Conservation (phyloP, 2,797 vertebrate genomes). For the Arremon brunneinucha region DNA sequence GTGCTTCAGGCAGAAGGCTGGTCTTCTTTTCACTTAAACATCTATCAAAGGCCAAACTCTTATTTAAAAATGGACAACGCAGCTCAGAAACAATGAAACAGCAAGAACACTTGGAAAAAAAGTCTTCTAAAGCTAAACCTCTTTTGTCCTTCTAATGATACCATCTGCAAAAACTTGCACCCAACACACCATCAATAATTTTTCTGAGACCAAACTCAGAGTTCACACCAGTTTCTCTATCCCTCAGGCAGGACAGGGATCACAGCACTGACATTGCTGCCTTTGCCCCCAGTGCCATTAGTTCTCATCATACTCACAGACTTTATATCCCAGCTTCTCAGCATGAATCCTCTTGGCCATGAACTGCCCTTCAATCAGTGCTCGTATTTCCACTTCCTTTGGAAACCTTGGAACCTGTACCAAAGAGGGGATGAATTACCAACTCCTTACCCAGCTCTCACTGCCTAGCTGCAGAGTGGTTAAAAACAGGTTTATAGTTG, state of each 20-base stretch:
- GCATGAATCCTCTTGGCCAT: slow-evolving; percentile 91
- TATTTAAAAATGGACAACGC: background rate
- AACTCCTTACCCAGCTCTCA: background rate
- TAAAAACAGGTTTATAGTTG: background rate
- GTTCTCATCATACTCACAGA: slow-evolving; percentile 78
- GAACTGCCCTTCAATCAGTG: slow-evolving; percentile 92
- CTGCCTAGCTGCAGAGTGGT: background rate
- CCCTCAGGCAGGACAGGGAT: background rate
- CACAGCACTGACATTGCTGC: background rate
- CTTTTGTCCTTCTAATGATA: background rate
- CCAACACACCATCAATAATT: background rate
- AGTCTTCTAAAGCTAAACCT: background rate
- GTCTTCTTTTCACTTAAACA: background rate
- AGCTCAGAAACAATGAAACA: background rate
- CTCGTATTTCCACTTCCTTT: slow-evolving; percentile 84
- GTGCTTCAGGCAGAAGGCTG: background rate
- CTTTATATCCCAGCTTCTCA: slow-evolving; percentile 87
- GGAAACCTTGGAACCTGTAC: slow-evolving; percentile 80
- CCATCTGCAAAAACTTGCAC: background rate
- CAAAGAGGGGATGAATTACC: background rate
- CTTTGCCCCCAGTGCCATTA: background rate
- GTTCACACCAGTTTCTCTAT: background rate
- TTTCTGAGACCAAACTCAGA: background rate
- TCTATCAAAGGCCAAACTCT: background rate
- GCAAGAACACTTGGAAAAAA: background rate